A percentile compares a stretch with the other conserved stretches of the same genome.
Evolutionary conservation across 2,113 vertebrate genomes (phyloP).

Genomic region (Dromas ardeola): DNA sequence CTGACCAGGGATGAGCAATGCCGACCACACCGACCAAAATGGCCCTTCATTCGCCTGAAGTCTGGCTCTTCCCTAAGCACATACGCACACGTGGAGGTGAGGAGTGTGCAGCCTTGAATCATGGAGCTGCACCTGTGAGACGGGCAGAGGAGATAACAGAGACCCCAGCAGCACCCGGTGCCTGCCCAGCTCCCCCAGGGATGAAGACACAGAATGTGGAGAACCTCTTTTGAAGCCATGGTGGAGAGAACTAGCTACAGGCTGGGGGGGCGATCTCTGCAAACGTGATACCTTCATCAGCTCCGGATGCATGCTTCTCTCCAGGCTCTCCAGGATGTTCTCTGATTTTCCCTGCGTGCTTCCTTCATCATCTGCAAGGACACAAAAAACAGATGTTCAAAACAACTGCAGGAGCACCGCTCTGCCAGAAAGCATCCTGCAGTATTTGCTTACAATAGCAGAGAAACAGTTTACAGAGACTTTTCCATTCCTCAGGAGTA

Average conservation of each 20-base stretch:
- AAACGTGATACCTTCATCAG: constrained; percentile 87
- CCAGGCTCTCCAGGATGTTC: constrained; percentile 88
- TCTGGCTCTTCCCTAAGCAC: background rate
- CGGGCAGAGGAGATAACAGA: background rate
- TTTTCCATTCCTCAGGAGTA: constrained; percentile 45
- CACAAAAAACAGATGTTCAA: constrained; percentile 71
- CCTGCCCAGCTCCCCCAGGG: background rate
- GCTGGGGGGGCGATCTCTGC: background rate
- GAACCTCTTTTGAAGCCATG: background rate
- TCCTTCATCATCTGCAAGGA: constrained; percentile 87
- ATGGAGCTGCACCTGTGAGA: background rate
- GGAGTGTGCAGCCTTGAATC: background rate
- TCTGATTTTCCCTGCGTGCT: constrained; percentile 89
- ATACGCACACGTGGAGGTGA: background rate
- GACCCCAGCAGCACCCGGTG: background rate
- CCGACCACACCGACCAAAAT: background rate
- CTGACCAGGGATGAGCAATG: background rate
- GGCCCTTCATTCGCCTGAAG: background rate
- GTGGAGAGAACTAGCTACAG: background rate
- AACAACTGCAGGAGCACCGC: background rate
- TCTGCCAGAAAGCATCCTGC: constrained; percentile 16
- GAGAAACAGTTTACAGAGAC: background rate
- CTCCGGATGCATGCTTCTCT: constrained; percentile 92
- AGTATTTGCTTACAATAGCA: constrained; percentile 29
- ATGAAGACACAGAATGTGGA: background rate